phyloP scores from a whole-genome alignment of 2,113 vertebrate genomes.

The Daboia siamensis region DNA sequence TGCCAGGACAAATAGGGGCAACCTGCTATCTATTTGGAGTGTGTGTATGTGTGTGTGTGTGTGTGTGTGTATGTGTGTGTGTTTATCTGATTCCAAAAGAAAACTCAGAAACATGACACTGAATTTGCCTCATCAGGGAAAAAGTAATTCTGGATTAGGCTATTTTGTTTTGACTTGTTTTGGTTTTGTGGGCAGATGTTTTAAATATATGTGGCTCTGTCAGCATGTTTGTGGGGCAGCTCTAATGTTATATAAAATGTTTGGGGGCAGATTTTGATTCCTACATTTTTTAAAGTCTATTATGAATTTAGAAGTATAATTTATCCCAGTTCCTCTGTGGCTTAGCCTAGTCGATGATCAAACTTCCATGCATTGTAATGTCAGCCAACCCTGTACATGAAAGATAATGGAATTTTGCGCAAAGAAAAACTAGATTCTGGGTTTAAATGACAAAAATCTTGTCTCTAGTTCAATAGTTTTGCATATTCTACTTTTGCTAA shows the following conservation, averaged over 20 bases:
- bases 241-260: background rate
- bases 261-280: background rate
- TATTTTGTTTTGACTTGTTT: background rate
- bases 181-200: background rate
- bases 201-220: background rate
- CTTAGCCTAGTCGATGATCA: background rate
- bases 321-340: background rate
- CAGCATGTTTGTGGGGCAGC: background rate
- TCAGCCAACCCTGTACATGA: background rate
- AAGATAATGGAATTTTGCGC: background rate
- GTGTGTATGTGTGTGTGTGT: background rate
- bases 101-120: background rate
- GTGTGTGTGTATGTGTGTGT: background rate
- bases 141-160: background rate
- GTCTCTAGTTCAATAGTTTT: background rate
- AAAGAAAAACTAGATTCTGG: background rate
- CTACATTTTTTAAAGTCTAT: background rate
- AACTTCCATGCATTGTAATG: background rate
- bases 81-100: background rate
- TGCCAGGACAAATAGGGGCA: conserved; percentile 5
- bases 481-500: background rate
- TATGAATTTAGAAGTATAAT: background rate
- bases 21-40: background rate
- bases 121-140: background rate
- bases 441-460: background rate